phyloP scores from a whole-genome alignment of 2,797 vertebrate genomes.

The Muscicapa striata region DNA sequence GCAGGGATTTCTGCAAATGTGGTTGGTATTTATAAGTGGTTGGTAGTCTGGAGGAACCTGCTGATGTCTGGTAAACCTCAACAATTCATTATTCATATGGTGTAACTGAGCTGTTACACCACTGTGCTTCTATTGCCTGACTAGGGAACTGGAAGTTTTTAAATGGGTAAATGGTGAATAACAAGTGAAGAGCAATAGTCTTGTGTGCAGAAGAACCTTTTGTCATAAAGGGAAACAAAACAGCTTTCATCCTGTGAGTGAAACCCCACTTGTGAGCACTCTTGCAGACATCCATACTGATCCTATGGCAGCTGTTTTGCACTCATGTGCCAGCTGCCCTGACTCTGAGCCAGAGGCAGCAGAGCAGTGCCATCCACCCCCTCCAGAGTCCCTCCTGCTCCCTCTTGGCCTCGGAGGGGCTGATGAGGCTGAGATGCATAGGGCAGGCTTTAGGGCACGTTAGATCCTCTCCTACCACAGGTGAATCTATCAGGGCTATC shows the following conservation, averaged over 20 bases:
- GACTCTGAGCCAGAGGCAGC: not conserved
- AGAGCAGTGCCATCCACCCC: fast-evolving
- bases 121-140: not conserved
- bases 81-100: not conserved
- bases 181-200: not conserved
- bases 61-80: not conserved
- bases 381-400: not conserved
- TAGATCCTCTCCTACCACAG: not conserved
- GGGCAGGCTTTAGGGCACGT: not conserved
- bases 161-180: not conserved
- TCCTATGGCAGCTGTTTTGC: not conserved
- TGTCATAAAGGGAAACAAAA: not conserved
- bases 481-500: not conserved
- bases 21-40: not conserved
- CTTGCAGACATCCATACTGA: not conserved
- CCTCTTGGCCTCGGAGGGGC: not conserved
- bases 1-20: conserved; percentile 11
- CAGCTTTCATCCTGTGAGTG: not conserved
- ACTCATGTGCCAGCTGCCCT: not conserved
- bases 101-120: not conserved
- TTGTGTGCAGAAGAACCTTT: not conserved
- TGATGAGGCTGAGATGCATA: not conserved
- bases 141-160: not conserved
- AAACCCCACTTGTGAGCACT: not conserved
- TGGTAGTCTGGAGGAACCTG: not conserved